A percentile compares a stretch with the other conserved stretches of the same genome.
These are phyloP conservation scores for Capitulum mitella DNA, from an alignment of 2,888 invertebrate species.

Conservation along the genomic window DNA sequence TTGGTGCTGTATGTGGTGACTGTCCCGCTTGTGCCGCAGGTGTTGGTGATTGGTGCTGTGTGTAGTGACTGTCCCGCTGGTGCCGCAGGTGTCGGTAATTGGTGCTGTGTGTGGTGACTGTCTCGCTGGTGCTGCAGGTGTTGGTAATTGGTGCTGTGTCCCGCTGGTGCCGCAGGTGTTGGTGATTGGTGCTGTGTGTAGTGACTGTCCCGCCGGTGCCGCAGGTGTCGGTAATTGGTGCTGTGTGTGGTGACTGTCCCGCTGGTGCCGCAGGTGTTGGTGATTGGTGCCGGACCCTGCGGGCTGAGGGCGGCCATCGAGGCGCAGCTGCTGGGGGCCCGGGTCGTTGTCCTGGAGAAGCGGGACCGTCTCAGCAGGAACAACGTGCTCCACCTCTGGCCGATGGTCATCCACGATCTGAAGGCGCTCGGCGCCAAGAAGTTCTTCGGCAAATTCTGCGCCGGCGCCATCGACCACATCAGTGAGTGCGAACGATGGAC, in stretches of 20 bases:
- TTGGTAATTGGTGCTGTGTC: not conserved
- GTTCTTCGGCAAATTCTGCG: conserved; percentile 54
- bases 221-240: not conserved
- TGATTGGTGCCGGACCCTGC: conserved; percentile 52
- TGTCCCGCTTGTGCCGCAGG: not conserved
- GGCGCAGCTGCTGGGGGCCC: conserved; percentile 50
- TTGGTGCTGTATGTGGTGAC: too few relatives aligned
- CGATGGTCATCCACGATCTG: conserved; percentile 53
- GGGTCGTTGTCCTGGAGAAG: conserved; percentile 51
- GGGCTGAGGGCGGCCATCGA: conserved; percentile 53
- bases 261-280: conserved; percentile 44
- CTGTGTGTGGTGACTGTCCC: not conserved
- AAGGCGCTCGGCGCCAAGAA: conserved; percentile 52
- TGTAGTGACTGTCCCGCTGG: too few relatives aligned
- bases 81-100: too few relatives aligned
- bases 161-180: not conserved
- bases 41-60: too few relatives aligned
- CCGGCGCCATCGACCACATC: conserved; percentile 54
- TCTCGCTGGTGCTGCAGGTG: not conserved
- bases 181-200: not conserved
- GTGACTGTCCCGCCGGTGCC: not conserved
- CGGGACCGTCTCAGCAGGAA: conserved; percentile 49
- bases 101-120: not conserved
- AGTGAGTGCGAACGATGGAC: conserved; percentile 43
- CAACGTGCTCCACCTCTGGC: conserved; percentile 56